Evolutionary conservation across 2,113 vertebrate species (phyloP), one percentile per base, ranked within the genome.

Genomic region (Rhinoderma darwinii): DNA sequence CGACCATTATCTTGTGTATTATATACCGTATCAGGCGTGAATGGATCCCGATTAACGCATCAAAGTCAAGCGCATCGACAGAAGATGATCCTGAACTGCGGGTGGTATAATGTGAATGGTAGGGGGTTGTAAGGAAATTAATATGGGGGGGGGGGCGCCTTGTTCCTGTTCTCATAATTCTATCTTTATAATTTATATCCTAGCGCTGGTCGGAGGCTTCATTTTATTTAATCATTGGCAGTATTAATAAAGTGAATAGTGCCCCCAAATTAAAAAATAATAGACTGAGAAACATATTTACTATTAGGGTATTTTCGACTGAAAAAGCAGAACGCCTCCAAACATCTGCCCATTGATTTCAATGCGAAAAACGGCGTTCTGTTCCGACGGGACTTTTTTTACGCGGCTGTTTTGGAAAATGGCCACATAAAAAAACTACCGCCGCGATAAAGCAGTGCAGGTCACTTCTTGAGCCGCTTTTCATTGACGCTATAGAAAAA

Each of bases 81-180:
- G 50, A 50, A 47, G 41, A 51, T 22, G 75, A 77, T 50, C 44
- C 43, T 17, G 47, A 80, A 12, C 77, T 22, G 50, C 39, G 51
- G 77, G 77, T 59, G 77, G 77, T 80, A 59, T 80, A 37, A 80
- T 80, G 76, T 51, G 76, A 54, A 79, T 18, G 22, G 50, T 37
- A 41, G 51, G 30, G 15, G 12, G 51, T 51, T 54, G 20, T 37
- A 59, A 59, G 22, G 4, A 12, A 59, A 80, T 80, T 39, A 32
- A 39, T 79, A 14, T 39, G 20, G 50, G 27, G 15, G 25, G 3
- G n/a, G 20, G n/a, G 30, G 30, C 18, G 9, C 15, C 44, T 11
- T 79, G 37, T 56, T 25, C 50, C 30, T 5, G 18, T 37, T 7
- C 43, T 3, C 18, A 1, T 51, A 32, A 51, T 76, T 47, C 30